Evolutionary conservation across 2,888 invertebrate species (phyloP), one percentile per base, ranked within the genome.

Genomic region (Opisthograptis luteolata): DNA sequence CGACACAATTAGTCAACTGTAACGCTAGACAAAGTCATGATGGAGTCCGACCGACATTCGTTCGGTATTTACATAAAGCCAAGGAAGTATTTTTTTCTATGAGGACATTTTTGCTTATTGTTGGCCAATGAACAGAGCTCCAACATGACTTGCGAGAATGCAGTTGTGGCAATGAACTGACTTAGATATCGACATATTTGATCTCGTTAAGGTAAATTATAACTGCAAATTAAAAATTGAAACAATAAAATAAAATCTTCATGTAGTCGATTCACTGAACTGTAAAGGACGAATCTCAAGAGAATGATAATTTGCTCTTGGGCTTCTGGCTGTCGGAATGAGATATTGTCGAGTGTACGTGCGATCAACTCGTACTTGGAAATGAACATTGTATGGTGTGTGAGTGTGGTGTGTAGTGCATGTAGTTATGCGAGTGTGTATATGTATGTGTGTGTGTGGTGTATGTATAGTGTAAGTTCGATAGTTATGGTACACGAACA

Each of bases 401-500:
- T 62, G 52, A 55, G 36, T 55, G 30, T 46, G 24, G 24, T 19
- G 17, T 51, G 49, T 50, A 22, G 44, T 36, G 58, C 36, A 46
- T 48, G 50, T 49, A 47, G 47, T 64, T 64, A 50, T 53, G 54
- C 64, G 60, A 52, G 56, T 59, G 37, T 39, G 47, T 66, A 56
- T 60, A 44, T 59, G 44, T 63, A n/a, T n/a, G 39, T 58, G 31
- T 44, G 55, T 58, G 35, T 64, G 37, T 47, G 37, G 41, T 57
- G 46, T 54, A 25, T 61, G 55, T 60, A 53, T 50, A 46, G 57
- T 55, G 61, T 54, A 28, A 62, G 61, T 64, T 62, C 73, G 83
- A 76, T 82, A 85, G 84, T 81, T 84, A 84, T 84, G 83, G 95
- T 95, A 95, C 96, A 97, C 97, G 96, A 96, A 97, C 99, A 99